These are phyloP conservation scores for Yasuhikotakia modesta DNA, from an alignment of 2,797 vertebrate genomes.

Conservation along the genomic window DNA sequence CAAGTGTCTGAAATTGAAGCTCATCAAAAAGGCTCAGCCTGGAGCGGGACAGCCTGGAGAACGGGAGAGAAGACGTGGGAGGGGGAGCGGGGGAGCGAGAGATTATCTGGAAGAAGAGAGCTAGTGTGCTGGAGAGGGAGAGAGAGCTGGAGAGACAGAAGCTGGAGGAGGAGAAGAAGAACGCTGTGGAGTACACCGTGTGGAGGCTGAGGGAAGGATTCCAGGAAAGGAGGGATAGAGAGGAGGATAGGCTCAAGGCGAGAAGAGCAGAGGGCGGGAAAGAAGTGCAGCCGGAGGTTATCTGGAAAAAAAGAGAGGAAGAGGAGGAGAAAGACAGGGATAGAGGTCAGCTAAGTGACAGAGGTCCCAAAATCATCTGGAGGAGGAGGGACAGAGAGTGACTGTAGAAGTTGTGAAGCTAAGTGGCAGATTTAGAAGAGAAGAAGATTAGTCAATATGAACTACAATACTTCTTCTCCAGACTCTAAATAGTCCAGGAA, in stretches of 20 bases:
- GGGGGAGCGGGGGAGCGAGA: slow-evolving; percentile 72
- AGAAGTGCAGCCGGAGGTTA: slow-evolving; percentile 59
- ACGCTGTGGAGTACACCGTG: slow-evolving; percentile 76
- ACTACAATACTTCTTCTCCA: not conserved
- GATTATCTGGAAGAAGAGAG: slow-evolving; percentile 82
- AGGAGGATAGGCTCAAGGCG: slow-evolving; percentile 64
- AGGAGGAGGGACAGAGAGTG: slow-evolving; percentile 56
- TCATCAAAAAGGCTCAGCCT: slow-evolving; percentile 8
- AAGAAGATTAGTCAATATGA: not conserved
- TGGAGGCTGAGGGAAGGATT: slow-evolving; percentile 82
- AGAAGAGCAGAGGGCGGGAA: slow-evolving; percentile 59
- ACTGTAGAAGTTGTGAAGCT: slow-evolving; percentile 22
- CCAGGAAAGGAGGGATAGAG: slow-evolving; percentile 77
- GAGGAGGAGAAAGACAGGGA: slow-evolving; percentile 55
- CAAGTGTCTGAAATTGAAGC: not conserved
- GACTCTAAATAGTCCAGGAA: not conserved
- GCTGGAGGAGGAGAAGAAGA: slow-evolving; percentile 76
- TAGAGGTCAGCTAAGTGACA: slow-evolving; percentile 51
- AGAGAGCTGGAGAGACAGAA: slow-evolving; percentile 71
- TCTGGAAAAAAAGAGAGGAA: slow-evolving; percentile 64
- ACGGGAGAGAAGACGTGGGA: slow-evolving; percentile 78
- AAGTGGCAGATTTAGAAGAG: slow-evolving; percentile 11
- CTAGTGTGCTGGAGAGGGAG: slow-evolving; percentile 70
- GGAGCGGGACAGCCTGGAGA: slow-evolving; percentile 80
- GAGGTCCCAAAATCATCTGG: slow-evolving; percentile 61